Percentiles rank a stretch among this genome's conserved stretches.
These are phyloP conservation scores for Eolophus roseicapilla DNA, from an alignment of 2,113 vertebrate genomes.

Conservation along the genomic window DNA sequence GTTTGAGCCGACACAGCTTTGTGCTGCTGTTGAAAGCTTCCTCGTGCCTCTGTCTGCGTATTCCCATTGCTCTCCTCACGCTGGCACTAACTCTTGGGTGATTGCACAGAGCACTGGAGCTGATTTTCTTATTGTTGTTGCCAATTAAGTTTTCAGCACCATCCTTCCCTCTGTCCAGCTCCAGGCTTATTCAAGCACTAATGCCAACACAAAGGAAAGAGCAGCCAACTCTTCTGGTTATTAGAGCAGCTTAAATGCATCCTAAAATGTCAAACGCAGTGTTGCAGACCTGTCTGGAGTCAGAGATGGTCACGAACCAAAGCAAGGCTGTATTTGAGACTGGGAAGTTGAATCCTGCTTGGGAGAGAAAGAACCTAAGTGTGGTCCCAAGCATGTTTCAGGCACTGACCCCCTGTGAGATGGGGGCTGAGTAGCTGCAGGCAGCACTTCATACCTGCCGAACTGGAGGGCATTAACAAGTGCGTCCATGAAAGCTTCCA, in stretches of 20 bases:
- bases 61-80: not conserved
- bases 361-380: not conserved
- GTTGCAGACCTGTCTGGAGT: not conserved
- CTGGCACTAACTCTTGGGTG: not conserved
- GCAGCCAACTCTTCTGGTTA: conserved; percentile 4
- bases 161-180: conserved; percentile 19
- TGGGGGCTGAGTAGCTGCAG: not conserved
- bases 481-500: not conserved
- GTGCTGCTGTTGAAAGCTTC: not conserved
- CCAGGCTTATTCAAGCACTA: not conserved
- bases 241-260: conserved; percentile 16
- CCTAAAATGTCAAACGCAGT: not conserved
- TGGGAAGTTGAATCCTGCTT: not conserved
- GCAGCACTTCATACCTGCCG: not conserved
- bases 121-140: not conserved
- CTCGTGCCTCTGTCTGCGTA: not conserved
- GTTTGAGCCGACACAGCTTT: conserved; percentile 10
- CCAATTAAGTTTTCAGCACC: conserved; percentile 59
- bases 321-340: not conserved
- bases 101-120: not conserved
- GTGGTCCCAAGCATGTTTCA: not conserved
- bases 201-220: conserved; percentile 22
- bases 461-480: not conserved
- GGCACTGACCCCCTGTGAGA: not conserved
- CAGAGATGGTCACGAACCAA: not conserved